phyloP scores from a whole-genome alignment of 2,113 vertebrate genomes.

The Limanda limanda region DNA sequence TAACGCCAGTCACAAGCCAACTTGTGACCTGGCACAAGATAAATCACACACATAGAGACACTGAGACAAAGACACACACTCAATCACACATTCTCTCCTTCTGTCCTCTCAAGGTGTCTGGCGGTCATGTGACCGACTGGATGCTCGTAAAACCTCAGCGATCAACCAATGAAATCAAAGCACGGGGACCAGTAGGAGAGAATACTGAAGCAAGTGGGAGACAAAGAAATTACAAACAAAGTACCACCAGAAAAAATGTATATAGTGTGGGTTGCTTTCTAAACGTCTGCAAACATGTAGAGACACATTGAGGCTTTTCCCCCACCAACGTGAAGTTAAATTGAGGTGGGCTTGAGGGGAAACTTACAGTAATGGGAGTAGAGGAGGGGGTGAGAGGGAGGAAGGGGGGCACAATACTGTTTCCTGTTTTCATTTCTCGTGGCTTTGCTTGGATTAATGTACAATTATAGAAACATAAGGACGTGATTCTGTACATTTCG shows the following conservation, averaged over 20 bases:
- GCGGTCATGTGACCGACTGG: not conserved
- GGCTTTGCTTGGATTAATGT: not conserved
- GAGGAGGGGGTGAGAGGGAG: not conserved
- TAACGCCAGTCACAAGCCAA: slow-evolving; percentile 18
- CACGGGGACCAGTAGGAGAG: not conserved
- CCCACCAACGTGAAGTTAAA: slow-evolving; percentile 14
- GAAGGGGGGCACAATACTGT: not conserved
- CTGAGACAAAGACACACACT: not conserved
- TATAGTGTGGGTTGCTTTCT: slow-evolving; percentile 20
- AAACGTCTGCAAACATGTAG: slow-evolving; percentile 2
- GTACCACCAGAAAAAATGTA: not conserved
- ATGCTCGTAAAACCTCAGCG: slow-evolving; percentile 4
- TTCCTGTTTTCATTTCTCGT: not conserved
- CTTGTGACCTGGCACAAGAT: not conserved
- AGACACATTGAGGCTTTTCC: not conserved
- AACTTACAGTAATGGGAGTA: slow-evolving; percentile 17
- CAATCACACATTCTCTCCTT: not conserved
- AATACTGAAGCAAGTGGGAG: not conserved
- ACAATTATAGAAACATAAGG: not conserved
- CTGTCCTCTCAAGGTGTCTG: not conserved
- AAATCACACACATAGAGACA: not conserved
- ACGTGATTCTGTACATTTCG: not conserved
- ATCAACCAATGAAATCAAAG: slow-evolving; percentile 9
- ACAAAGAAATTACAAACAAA: not conserved
- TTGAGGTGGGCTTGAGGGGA: slow-evolving; percentile 32